These are phyloP conservation scores for Heliconius eleuchia DNA, from an alignment of 1,140 invertebrate genomes.

Conservation along the genomic window DNA sequence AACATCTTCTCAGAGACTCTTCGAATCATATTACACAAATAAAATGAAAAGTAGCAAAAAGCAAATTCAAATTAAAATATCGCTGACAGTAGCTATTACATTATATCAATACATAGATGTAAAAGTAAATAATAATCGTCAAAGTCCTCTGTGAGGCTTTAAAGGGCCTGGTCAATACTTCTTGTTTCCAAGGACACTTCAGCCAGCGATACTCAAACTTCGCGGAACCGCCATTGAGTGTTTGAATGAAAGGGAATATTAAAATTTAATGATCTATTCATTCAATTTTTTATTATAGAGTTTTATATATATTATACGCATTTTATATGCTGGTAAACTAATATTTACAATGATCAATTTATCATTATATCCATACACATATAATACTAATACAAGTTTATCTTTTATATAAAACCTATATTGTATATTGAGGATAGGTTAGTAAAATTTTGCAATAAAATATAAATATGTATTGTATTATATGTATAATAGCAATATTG, in stretches of 20 bases:
- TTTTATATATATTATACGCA: neutral
- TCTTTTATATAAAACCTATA: too few relatives aligned
- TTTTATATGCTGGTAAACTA: neutral
- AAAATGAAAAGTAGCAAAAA: neutral
- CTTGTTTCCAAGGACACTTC: conserved; percentile 3
- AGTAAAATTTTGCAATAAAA: too few relatives aligned
- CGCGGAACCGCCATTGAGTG: neutral
- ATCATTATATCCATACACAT: neutral
- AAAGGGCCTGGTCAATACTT: conserved; percentile 12
- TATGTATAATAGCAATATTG: too few relatives aligned
- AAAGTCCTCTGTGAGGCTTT: neutral
- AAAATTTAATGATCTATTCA: conserved; percentile 3
- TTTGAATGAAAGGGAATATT: neutral
- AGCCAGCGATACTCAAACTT: conserved; percentile 12
- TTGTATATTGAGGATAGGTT: too few relatives aligned
- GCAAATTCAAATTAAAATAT: neutral
- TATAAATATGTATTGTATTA: too few relatives aligned
- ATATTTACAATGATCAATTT: neutral
- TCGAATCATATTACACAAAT: neutral
- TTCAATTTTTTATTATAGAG: neutral
- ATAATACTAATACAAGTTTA: too few relatives aligned
- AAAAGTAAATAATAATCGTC: conserved; percentile 1
- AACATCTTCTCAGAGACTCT: too few relatives aligned
- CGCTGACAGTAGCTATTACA: neutral
- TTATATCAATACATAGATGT: neutral